A percentile compares a stretch with the other conserved stretches of the same genome.
Evolutionary conservation across 2,113 vertebrate genomes (phyloP).

Genomic region (Bubo bubo): DNA sequence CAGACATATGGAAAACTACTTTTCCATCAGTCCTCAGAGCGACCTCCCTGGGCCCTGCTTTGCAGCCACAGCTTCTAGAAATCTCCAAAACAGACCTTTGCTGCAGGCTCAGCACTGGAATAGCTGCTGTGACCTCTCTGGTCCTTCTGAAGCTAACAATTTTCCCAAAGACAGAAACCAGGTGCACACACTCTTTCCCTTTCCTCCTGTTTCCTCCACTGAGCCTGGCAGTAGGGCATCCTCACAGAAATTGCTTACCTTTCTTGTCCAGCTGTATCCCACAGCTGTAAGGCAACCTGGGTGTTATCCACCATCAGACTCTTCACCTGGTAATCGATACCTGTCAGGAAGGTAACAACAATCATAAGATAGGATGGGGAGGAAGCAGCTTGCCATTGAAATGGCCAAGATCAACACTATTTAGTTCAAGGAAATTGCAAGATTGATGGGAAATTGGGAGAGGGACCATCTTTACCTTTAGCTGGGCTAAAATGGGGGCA

Average conservation of each 20-base stretch:
- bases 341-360: constrained; percentile 33
- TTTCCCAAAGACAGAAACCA: neutral
- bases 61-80: neutral
- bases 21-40: neutral
- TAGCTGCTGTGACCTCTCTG: neutral
- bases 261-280: constrained; percentile 88
- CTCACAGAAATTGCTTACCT: constrained; percentile 64
- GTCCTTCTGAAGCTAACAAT: neutral
- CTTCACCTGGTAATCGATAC: constrained; percentile 84
- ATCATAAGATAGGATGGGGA: neutral
- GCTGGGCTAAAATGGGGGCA: neutral
- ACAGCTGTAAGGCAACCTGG: constrained; percentile 80
- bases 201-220: neutral
- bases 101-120: neutral
- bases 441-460: neutral
- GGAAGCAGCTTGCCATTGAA: neutral
- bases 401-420: neutral
- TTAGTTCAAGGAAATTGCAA: neutral
- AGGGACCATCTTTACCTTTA: neutral
- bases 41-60: rapidly evolving
- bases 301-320: constrained; percentile 76
- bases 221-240: neutral
- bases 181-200: neutral
- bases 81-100: neutral
- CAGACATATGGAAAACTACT: neutral